A percentile compares a stretch with the other conserved stretches of the same genome.
Conservation (phyloP, 2,797 vertebrate genomes). For the Gymnoscopelus braueri region DNA sequence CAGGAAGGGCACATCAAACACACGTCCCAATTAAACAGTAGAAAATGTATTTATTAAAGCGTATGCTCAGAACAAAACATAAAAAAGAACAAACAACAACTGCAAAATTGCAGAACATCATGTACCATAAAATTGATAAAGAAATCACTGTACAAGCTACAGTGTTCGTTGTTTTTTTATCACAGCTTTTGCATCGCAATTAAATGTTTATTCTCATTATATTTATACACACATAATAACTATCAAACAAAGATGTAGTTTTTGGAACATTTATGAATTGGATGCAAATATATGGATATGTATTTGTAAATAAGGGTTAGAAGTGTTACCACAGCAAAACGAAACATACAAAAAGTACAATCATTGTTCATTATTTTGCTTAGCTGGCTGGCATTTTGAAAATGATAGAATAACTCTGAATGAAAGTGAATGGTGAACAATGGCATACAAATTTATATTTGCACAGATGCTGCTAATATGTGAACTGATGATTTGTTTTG, state of each 20-base stretch:
- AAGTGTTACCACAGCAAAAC: slow-evolving; percentile 71
- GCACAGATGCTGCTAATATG: slow-evolving; percentile 26
- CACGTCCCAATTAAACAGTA: slow-evolving; percentile 64
- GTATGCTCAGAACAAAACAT: slow-evolving; percentile 70
- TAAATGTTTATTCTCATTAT: slow-evolving; percentile 43
- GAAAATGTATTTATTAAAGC: slow-evolving; percentile 85
- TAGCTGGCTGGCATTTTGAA: slow-evolving; percentile 34
- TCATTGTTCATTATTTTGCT: slow-evolving; percentile 65
- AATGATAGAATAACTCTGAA: slow-evolving; percentile 50
- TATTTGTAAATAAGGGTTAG: slow-evolving; percentile 63
- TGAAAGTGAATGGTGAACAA: slow-evolving; percentile 46
- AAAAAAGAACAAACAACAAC: slow-evolving; percentile 61
- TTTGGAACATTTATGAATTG: slow-evolving; percentile 43
- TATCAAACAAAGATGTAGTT: slow-evolving; percentile 53
- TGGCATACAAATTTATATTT: slow-evolving; percentile 52
- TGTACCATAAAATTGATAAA: slow-evolving; percentile 83
- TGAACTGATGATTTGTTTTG: slow-evolving; percentile 4
- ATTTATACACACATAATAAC: slow-evolving; percentile 62
- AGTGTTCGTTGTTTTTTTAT: slow-evolving; percentile 71
- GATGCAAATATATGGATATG: slow-evolving; percentile 44
- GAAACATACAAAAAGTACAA: slow-evolving; percentile 73
- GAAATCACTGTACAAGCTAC: slow-evolving; percentile 78
- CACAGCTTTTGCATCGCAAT: slow-evolving; percentile 79
- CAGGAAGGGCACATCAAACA: slow-evolving; percentile 61
- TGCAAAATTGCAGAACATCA: slow-evolving; percentile 82